Evolutionary conservation across 2,888 invertebrate species (phyloP), one percentile per base, ranked within the genome.

Genomic region (Chrysina gloriosa): DNA sequence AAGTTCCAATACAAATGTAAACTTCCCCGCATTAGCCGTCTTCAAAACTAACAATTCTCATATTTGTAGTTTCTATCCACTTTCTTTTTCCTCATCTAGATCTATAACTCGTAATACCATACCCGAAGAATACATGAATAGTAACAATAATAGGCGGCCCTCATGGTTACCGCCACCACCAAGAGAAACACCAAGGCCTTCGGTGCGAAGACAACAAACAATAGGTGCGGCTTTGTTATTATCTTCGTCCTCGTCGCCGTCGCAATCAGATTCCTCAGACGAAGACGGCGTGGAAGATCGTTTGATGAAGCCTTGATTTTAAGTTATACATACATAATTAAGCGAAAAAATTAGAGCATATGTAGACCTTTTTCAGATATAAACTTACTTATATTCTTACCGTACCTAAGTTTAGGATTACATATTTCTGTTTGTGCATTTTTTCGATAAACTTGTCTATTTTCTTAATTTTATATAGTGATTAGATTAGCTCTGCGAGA

Each of bases 101-200:
- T 87, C 87, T n/a, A 77, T 89, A 73, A 86, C 87, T 39, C 85
- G 90, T 73, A 89, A 90, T 80, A 89, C 88, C 70, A 92, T 92
- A 76, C 91, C 91, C 65, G 92, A 92, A 84, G 92, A 92, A 79
- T 74, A 73, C 52, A 70, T 77, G 54, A 78, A 74, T 19, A 74
- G 72, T 21, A 75, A 73, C 2, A 78, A 76, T 61, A 71, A 77
- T 21, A 75, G 79, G 65, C 77, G 81, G 34, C 78, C 81, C 0
- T 79, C 79, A 64, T 84, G 79, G 82, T 81, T 80, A 74, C 78
- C 77, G 27, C 78, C 77, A 27, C 75, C 76, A 74, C 65, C 79
- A 52, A 86, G 87, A 75, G 84, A 86, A 74, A 85, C 86, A 11
- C 88, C 87, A 21, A 86, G 87, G 71, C 87, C 87, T 70, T 90